Percentiles rank a stretch among this genome's conserved stretches.
These are phyloP conservation scores for Ichneumon xanthorius DNA, from an alignment of 2,888 invertebrate genomes.

Conservation along the genomic window DNA sequence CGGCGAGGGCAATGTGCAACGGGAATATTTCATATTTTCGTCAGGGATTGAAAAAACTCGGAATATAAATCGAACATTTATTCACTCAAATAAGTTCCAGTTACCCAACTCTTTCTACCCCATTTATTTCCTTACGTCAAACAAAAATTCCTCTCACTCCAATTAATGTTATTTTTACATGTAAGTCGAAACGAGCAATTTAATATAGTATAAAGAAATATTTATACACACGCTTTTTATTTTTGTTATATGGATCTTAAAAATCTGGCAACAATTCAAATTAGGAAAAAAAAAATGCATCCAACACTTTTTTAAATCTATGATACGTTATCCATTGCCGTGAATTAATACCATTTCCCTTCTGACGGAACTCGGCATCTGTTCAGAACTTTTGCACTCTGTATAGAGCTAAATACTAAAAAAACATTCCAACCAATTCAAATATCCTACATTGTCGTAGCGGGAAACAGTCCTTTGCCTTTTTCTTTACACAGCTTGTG, in stretches of 20 bases:
- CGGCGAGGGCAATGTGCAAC: background rate
- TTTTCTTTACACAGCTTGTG: background rate
- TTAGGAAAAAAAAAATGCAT: conserved; percentile 3
- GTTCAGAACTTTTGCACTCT: background rate
- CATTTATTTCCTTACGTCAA: background rate
- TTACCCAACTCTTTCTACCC: background rate
- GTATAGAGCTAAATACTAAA: background rate
- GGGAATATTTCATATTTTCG: background rate
- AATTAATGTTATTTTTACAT: conserved; percentile 21
- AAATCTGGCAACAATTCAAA: conserved; percentile 2
- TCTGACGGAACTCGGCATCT: background rate
- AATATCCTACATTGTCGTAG: background rate
- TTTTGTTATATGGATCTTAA: conserved; percentile 6
- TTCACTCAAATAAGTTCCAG: background rate
- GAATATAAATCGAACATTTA: conserved; percentile 3
- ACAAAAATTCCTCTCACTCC: background rate
- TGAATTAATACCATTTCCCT: background rate
- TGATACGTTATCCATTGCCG: background rate
- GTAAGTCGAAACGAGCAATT: conserved; percentile 26
- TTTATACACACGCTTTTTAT: conserved; percentile 19
- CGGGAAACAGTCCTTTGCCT: background rate
- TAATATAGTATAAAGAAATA: conserved; percentile 25
- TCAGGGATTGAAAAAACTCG: background rate
- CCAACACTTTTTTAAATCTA: background rate
- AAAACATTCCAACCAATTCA: background rate